These are phyloP conservation scores for Heliconius ethilla DNA, from an alignment of 2,888 invertebrate genomes.

Conservation along the genomic window DNA sequence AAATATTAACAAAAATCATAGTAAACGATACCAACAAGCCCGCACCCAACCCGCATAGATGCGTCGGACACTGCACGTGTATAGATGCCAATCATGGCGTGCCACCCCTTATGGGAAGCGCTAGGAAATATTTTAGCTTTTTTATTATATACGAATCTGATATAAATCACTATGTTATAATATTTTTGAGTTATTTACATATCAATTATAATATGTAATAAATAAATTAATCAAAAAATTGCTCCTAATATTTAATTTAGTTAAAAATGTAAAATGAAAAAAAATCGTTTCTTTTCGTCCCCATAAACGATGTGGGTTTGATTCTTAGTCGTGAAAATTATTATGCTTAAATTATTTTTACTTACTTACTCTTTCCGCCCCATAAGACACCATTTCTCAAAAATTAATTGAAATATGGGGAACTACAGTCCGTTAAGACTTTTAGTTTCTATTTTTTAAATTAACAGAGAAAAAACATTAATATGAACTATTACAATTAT, in stretches of 20 bases:
- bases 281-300: too few species aligned
- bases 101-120: slow-evolving; percentile 45
- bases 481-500: neutral
- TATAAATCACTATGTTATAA: slow-evolving; percentile 13
- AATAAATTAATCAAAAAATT: neutral
- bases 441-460: neutral
- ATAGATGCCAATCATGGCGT: slow-evolving; percentile 50
- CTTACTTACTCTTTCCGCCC: too few species aligned
- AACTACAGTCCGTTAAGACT: too few species aligned
- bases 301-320: too few species aligned
- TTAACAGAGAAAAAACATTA: neutral
- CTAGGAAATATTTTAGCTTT: slow-evolving; percentile 17
- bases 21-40: slow-evolving; percentile 51
- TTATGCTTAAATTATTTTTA: too few species aligned
- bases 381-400: too few species aligned
- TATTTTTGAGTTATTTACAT: neutral
- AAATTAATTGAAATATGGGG: too few species aligned
- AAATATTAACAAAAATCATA: neutral
- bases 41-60: slow-evolving; percentile 68
- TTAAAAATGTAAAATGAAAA: too few species aligned
- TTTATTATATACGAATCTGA: slow-evolving; percentile 20
- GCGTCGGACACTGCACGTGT: slow-evolving; percentile 52
- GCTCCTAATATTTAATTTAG: too few species aligned
- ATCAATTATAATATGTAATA: neutral
- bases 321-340: too few species aligned